Base-by-base conservation (phyloP, 2,888 invertebrate species). In the Labia minor region DNA sequence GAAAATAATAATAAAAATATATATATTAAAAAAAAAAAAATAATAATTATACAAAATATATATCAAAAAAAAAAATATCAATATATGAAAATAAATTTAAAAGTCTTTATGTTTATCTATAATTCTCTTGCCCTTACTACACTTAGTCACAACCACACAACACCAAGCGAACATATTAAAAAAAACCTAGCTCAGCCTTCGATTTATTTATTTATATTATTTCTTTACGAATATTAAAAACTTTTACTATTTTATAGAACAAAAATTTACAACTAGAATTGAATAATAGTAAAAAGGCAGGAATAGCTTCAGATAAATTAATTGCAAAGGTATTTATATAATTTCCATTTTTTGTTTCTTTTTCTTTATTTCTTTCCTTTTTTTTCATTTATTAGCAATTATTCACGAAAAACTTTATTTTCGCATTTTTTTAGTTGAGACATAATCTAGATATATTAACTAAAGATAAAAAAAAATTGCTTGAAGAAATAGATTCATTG, bases 231-330 rank as follows among this genome's bases (percentile, higher is more conserved):
- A 11, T 21, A 19, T 6, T 11, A 20, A n/a, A n/a, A n/a, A n/a
- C n/a, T 21, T 62, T 62, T 62, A 20, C 18, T 62, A n/a, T 62
- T 19, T 73, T 74, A 14, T 68, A 79, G 79, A 77, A 76, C 70
- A 78, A 78, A 70, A 73, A 73, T 37, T 71, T 79, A 49, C 73
- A 80, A 69, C 74, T 77, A 69, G 81, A 81, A 70, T 76, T 81
- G 20, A 65, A 19, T n/a, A 26, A 49, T 49, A 49, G 49, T 49
- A 49, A 49, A 21, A 21, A 26, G 64, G 19, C 61, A 64, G 19
- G 18, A 61, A 16, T 64, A 66, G 21, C 21, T 68, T 14, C 37
- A 8, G 65, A 66, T 33, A 20, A 21, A 37, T 64, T 66, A 21
- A 4, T 68, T 20, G 62, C 61, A 18, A 64, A 64, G 67, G 67